Percentiles rank a stretch among this genome's conserved stretches.
Evolutionary conservation across 2,888 invertebrate species (phyloP).

Genomic region (Drosophila merina): DNA sequence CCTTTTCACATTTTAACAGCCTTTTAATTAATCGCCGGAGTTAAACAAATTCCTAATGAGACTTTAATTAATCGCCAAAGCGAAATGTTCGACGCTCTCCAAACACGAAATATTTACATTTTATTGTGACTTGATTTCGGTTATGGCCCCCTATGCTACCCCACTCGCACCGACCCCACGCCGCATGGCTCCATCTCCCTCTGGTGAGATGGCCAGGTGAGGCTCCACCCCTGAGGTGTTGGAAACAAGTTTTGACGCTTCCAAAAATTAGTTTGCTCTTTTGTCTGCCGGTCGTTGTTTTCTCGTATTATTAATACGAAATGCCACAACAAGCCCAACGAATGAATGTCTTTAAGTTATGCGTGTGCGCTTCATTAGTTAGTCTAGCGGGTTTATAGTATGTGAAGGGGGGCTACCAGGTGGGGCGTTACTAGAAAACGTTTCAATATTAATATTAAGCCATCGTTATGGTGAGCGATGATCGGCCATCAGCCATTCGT

Average conservation of each 20-base stretch:
- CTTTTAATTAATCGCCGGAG: slow-evolving; percentile 71
- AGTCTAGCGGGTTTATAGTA: slow-evolving; percentile 7
- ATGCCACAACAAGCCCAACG: slow-evolving; percentile 48
- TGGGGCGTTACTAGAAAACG: slow-evolving; percentile 2
- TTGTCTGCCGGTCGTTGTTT: slow-evolving; percentile 32
- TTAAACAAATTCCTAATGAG: slow-evolving; percentile 77
- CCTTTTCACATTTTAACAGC: slow-evolving; percentile 59
- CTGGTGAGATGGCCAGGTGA: slow-evolving; percentile 22
- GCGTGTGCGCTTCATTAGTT: slow-evolving; percentile 25
- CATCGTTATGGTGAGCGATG: slow-evolving; percentile 9
- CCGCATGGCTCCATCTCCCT: slow-evolving; percentile 11
- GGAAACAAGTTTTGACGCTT: slow-evolving; percentile 69
- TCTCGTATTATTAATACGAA: slow-evolving; percentile 42
- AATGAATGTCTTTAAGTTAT: slow-evolving; percentile 12
- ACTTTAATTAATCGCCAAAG: slow-evolving; percentile 77
- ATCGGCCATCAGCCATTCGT: not conserved
- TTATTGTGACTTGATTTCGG: slow-evolving; percentile 68
- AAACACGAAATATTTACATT: slow-evolving; percentile 56
- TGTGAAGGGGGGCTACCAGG: not conserved
- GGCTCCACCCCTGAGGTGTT: slow-evolving; percentile 76
- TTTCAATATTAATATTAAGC: slow-evolving; percentile 13
- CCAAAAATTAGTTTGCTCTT: slow-evolving; percentile 50
- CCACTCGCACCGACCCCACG: slow-evolving; percentile 8
- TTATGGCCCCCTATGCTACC: slow-evolving; percentile 23
- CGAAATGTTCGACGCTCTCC: slow-evolving; percentile 46